Base-by-base conservation (phyloP, 2,888 invertebrate species). In the Allophyes oxyacanthae region DNA sequence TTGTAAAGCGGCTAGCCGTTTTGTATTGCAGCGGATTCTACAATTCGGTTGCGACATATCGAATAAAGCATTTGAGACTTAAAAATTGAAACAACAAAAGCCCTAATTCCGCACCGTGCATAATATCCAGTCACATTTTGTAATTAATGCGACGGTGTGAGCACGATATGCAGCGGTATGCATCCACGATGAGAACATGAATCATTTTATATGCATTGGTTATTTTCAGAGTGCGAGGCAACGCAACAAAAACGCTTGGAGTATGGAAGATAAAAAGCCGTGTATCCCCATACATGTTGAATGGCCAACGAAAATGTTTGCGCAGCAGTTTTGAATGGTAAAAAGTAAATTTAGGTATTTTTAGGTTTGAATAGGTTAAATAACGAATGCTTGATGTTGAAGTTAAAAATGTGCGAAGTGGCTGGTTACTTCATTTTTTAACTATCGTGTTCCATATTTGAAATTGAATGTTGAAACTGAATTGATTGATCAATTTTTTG, bases 171-270 rank as follows among this genome's bases (percentile, higher is more conserved):
- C 79, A 79, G 76, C 73, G 74, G 70, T 67, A 63, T 63, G 80
- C 74, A 37, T 58, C 54, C 58, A 83, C 81, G 81, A 56, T 78
- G 82, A 83, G 82, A 84, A 68, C 83, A 86, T 88, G 85, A 85
- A 89, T 89, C 86, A 90, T 88, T 89, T 86, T 85, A 80, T 87
- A 89, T 89, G 88, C 88, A 87, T 88, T 87, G 86, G 85, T 82
- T 86, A 85, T 86, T 83, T 84, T 75, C 73, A 71, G 77, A 76
- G 73, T 72, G 76, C 75, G 66, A 63, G 71, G 69, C 57, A 70
- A 65, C 62, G 60, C 65, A 78, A 80, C 76, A 81, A 80, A 80
- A 81, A 75, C 57, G 69, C 54, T 74, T 52, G 54, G 64, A 58
- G 64, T 70, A 56, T 66, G 62, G 56, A 70, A 80, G 82, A 82